Percentiles rank a stretch among this genome's conserved stretches.
phyloP scores from a whole-genome alignment of 2,113 vertebrate genomes.

The Clarias batrachus region DNA sequence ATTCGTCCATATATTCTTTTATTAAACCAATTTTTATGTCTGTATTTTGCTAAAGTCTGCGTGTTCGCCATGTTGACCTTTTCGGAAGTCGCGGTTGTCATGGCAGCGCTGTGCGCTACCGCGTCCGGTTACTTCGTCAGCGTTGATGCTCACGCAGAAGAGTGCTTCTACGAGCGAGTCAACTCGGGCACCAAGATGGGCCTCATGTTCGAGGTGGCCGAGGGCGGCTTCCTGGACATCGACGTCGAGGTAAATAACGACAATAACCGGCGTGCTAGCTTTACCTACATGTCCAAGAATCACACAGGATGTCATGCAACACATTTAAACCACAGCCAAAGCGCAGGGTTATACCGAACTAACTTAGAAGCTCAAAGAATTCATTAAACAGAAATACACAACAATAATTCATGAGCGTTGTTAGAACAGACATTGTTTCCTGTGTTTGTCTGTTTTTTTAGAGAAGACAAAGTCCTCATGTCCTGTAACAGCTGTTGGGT shows the following conservation, averaged over 20 bases:
- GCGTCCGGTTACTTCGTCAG: slow-evolving; percentile 94
- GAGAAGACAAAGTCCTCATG: neutral
- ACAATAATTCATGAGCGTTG: no score
- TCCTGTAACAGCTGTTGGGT: slow-evolving; percentile 3
- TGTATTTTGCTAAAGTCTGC: neutral
- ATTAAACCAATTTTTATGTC: neutral
- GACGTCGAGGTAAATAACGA: slow-evolving; percentile 86
- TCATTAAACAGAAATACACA: no score
- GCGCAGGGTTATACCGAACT: neutral
- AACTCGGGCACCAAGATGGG: slow-evolving; percentile 98
- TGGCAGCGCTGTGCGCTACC: slow-evolving; percentile 81
- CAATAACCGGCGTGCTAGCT: neutral
- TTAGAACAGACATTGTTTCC: neutral
- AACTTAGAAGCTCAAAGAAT: neutral
- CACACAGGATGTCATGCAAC: neutral
- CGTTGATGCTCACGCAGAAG: slow-evolving; percentile 95
- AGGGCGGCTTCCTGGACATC: slow-evolving; percentile 96
- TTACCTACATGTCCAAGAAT: neutral
- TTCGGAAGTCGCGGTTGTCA: slow-evolving; percentile 81
- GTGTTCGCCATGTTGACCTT: slow-evolving; percentile 79
- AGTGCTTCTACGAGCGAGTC: slow-evolving; percentile 94
- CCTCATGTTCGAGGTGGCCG: slow-evolving; percentile 97
- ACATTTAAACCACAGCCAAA: neutral
- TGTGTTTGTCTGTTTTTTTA: neutral
- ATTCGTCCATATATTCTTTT: neutral